Percentiles rank a stretch among this genome's conserved stretches.
Conservation (phyloP, 2,888 invertebrate genomes). For the Cynaeus angustus region DNA sequence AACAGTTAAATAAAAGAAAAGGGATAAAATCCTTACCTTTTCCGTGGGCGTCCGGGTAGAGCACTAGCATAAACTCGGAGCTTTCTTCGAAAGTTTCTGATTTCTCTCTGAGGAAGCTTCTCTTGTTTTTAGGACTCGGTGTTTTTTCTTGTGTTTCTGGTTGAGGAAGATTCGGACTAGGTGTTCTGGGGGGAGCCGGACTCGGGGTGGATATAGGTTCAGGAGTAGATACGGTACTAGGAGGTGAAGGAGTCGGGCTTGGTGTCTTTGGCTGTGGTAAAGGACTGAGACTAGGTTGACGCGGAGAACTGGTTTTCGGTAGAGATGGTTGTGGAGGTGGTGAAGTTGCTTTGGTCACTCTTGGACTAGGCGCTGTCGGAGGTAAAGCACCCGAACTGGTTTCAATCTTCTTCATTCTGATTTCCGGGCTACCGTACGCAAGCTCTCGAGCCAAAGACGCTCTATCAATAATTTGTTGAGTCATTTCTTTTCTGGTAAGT, state of each 20-base stretch:
- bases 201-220: slow-evolving; percentile 45
- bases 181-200: slow-evolving; percentile 7
- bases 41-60: slow-evolving; percentile 70
- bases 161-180: slow-evolving; percentile 15
- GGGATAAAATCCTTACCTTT: slow-evolving; percentile 64
- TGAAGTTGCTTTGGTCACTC: not conserved
- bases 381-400: slow-evolving; percentile 35
- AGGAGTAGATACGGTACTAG: slow-evolving; percentile 49
- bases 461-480: slow-evolving; percentile 71
- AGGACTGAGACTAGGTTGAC: not conserved
- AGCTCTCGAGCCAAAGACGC: slow-evolving; percentile 73
- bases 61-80: slow-evolving; percentile 88
- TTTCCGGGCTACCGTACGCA: slow-evolving; percentile 73
- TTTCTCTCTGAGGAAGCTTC: slow-evolving; percentile 58
- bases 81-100: slow-evolving; percentile 77
- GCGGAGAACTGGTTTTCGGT: not conserved
- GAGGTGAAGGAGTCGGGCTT: too few relatives aligned
- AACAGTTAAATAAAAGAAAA: too few relatives aligned
- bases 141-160: slow-evolving; percentile 19
- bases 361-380: too few relatives aligned
- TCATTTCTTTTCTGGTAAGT: slow-evolving; percentile 59
- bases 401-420: slow-evolving; percentile 62
- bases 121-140: slow-evolving; percentile 54
- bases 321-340: not conserved
- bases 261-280: not conserved